phyloP scores from a whole-genome alignment of 1,140 invertebrate genomes.

The Eriosoma lanigerum region DNA sequence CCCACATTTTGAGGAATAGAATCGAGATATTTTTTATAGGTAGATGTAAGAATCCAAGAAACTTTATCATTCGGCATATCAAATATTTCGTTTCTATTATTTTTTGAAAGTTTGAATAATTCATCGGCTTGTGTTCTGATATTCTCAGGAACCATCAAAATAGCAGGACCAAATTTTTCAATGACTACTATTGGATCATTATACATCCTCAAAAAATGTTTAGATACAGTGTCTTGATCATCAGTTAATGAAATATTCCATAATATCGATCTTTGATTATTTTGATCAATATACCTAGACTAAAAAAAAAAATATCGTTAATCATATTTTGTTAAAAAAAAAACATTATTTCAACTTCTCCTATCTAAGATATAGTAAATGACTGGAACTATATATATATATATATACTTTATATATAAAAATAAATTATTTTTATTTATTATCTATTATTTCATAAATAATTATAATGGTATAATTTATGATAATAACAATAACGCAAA shows the following conservation, averaged over 20 bases:
- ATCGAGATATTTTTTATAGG: conserved; percentile 19
- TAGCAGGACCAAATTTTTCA: conserved; percentile 26
- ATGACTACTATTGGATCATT: not conserved
- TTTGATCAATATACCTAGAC: conserved; percentile 53
- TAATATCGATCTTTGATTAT: conserved; percentile 25
- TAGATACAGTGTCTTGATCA: conserved; percentile 36
- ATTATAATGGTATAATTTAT: conserved; percentile 24
- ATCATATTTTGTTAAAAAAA: not conserved
- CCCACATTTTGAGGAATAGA: conserved; percentile 19
- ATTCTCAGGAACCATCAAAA: conserved; percentile 4
- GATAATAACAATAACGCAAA: not conserved
- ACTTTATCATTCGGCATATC: not conserved
- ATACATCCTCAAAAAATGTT: conserved; percentile 11
- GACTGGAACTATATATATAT: too few species aligned
- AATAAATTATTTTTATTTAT: not conserved
- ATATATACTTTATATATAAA: too few species aligned
- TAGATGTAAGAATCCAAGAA: conserved; percentile 12
- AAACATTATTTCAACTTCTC: too few species aligned
- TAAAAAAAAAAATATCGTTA: conserved; percentile 11
- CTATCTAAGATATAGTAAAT: not conserved
- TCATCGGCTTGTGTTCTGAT: conserved; percentile 40
- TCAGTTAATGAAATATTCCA: conserved; percentile 42
- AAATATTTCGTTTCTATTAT: conserved; percentile 1
- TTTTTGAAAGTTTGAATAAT: conserved; percentile 28
- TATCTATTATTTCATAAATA: not conserved